phyloP scores from a whole-genome alignment of 2,797 vertebrate species.

The Psittacula echo region DNA sequence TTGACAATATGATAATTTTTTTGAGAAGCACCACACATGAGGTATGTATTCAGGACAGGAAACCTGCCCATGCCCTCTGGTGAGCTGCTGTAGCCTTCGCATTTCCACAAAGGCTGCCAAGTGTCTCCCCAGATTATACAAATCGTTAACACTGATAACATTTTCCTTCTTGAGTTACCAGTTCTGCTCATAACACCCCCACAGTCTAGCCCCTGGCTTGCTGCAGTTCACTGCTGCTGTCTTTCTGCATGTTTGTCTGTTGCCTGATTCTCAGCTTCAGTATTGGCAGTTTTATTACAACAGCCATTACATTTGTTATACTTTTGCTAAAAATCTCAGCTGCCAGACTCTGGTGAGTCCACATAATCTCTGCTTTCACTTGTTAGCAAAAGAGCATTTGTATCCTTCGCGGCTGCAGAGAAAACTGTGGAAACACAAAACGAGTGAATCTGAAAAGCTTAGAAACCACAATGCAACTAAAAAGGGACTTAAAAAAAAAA shows the following conservation, averaged over 20 bases:
- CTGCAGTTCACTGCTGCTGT: not conserved
- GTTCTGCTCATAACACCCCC: not conserved
- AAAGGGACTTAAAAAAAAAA: not conserved
- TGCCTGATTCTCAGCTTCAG: not conserved
- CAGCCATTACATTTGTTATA: not conserved
- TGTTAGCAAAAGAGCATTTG: not conserved
- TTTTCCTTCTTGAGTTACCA: not conserved
- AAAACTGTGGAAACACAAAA: not conserved
- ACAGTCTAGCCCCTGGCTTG: not conserved
- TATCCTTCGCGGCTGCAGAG: not conserved
- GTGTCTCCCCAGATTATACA: not conserved
- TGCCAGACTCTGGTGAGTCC: not conserved
- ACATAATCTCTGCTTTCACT: not conserved
- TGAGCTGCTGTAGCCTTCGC: not conserved
- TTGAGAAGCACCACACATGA: not conserved
- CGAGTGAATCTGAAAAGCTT: conserved; percentile 4
- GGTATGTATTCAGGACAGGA: not conserved
- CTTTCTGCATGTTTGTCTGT: not conserved
- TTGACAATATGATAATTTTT: not conserved
- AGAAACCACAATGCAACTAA: not conserved
- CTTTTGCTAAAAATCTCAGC: not conserved
- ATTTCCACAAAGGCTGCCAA: not conserved
- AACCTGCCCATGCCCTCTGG: not conserved
- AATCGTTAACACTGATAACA: not conserved
- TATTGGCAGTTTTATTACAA: not conserved